Evolutionary conservation across 1,140 invertebrate genomes (phyloP), one percentile per base, ranked within the genome.

Genomic region (Micrasema minimum): DNA sequence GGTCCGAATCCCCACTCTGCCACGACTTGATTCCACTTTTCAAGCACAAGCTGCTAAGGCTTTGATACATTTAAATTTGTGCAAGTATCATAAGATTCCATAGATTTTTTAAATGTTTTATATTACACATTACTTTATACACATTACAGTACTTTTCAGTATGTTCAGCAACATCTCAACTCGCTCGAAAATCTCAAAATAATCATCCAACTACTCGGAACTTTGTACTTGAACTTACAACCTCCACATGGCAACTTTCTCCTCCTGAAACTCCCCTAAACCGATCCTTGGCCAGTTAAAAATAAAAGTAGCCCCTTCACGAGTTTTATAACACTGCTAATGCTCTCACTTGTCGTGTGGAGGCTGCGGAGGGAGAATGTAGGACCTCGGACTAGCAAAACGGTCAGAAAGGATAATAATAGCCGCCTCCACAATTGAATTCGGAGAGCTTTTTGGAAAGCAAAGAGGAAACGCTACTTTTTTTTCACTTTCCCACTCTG

Each of bases 241-340:
- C 41, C 20, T 22, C 61, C 23, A 38, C 48, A 38, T 23, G 11
- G 46, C 64, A 66, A 66, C 31, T 64, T 67, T 61, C 41, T 69
- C 37, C 38, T 31, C 37, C 18, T n/a, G 66, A 12, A 59, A 59
- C 26, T 20, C 38, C 38, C 48, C n/a, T n/a, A 20, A 46, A 69
- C 41, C 41, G 41, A 59, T 69, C 53, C 53, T 59, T 12, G 18
- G 26, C 14, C 53, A 7, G 43, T 14, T 53, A 50, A 69, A 69
- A 69, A 59, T 35, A 38, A 12, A 51, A 10, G 20, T 37, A 48
- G n/a, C 23, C 55, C 37, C 66, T 18, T 69, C 11, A 59, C 53
- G 43, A 61, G 66, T 69, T 69, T 69, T 69, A 69, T 69, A 57
- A 69, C 50, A 45, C 53, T 23, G 53, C 53, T 69, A 69, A 69